phyloP scores from a whole-genome alignment of 1,140 invertebrate genomes.

The Tetraneura akinire region DNA sequence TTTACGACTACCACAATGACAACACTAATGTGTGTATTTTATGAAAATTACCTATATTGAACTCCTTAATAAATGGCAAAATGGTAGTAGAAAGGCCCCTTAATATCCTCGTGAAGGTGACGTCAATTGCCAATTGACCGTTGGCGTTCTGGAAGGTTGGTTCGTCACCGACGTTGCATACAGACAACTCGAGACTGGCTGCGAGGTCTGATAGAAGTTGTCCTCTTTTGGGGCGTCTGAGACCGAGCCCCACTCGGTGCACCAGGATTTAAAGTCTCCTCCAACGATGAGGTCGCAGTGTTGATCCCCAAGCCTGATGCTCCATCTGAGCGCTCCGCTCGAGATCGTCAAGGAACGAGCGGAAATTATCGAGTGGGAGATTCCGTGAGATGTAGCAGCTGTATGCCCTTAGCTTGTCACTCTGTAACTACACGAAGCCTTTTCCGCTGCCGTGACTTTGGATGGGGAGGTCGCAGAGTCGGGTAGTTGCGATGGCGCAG shows the following conservation, averaged over 20 bases:
- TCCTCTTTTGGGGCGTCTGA: background rate
- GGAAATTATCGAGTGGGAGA: too few relatives aligned
- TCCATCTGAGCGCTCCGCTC: background rate
- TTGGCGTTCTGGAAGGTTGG: background rate
- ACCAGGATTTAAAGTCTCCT: background rate
- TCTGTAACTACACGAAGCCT: background rate
- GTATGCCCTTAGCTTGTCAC: background rate
- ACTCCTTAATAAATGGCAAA: too few relatives aligned
- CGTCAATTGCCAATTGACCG: background rate
- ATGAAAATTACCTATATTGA: too few relatives aligned
- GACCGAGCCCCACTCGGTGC: background rate
- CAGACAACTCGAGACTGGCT: background rate
- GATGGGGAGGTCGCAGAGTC: rapidly evolving
- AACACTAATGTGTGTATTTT: too few relatives aligned
- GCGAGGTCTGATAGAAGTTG: background rate
- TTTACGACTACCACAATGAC: too few relatives aligned
- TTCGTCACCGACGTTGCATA: background rate
- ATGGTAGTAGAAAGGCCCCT: too few relatives aligned
- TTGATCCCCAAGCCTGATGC: background rate
- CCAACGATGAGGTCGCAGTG: background rate
- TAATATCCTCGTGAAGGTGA: background rate
- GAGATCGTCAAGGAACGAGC: background rate
- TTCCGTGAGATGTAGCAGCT: background rate
- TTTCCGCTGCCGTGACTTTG: rapidly evolving
- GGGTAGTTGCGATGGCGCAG: background rate